Conservation (phyloP, 2,888 invertebrate genomes). For the Cephus spinipes region DNA sequence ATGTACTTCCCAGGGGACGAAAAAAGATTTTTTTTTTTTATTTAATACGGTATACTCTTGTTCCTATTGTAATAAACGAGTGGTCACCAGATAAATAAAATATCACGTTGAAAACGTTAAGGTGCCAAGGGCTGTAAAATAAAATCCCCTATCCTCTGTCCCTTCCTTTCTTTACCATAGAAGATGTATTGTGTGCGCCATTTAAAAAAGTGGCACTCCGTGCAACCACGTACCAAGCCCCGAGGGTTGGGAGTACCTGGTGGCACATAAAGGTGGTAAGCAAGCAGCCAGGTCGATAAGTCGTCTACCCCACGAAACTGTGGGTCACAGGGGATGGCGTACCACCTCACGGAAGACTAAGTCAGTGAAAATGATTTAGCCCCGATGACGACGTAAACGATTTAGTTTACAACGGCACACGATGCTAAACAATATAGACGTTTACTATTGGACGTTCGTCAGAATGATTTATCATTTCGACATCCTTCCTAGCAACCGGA, state of each 20-base stretch:
- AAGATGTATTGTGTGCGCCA: not conserved
- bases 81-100: constrained; percentile 1
- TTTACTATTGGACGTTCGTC: not conserved
- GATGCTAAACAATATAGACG: not conserved
- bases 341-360: not conserved
- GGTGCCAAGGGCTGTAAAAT: not conserved
- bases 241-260: not conserved
- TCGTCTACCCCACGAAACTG: constrained; percentile 47
- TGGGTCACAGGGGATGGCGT: not conserved
- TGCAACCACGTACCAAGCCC: constrained; percentile 5
- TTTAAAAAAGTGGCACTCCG: not conserved
- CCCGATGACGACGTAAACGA: not conserved
- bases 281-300: constrained; percentile 57
- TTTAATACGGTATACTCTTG: constrained; percentile 6
- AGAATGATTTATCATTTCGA: constrained; percentile 1
- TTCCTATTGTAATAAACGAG: constrained; percentile 28
- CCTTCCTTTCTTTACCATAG: not conserved
- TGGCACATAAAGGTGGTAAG: constrained; percentile 35
- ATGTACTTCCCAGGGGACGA: not conserved
- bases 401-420: not conserved
- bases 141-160: not conserved
- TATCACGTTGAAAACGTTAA: not conserved
- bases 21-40: not conserved
- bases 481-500: not conserved
- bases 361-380: not conserved